Conservation (phyloP, 53 echinoderm and acorn worm genomes). For the Holothuria leucospilota region DNA sequence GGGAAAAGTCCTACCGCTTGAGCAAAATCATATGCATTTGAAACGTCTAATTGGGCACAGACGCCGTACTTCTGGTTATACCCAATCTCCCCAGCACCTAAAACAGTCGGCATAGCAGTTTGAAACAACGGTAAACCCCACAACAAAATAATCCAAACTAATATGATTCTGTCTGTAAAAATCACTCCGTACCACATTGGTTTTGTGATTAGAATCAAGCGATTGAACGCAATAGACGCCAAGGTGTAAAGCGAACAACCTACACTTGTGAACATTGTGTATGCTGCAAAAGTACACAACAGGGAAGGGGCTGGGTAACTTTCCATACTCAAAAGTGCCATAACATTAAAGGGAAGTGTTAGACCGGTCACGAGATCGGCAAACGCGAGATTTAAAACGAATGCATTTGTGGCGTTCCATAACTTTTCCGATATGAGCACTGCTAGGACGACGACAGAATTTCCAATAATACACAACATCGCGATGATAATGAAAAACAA, state of each 20-base stretch:
- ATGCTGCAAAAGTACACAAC: slow-evolving; percentile 52
- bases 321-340: slow-evolving; percentile 50
- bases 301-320: slow-evolving; percentile 28
- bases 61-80: slow-evolving; percentile 67
- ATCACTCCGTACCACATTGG: slow-evolving; percentile 49
- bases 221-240: slow-evolving; percentile 59
- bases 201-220: slow-evolving; percentile 57
- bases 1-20: slow-evolving; percentile 65
- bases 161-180: slow-evolving; percentile 22
- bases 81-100: slow-evolving; percentile 64
- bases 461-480: slow-evolving; percentile 58
- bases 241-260: slow-evolving; percentile 62
- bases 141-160: slow-evolving; percentile 30
- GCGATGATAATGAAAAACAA: slow-evolving; percentile 50
- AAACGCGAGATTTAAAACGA: slow-evolving; percentile 67
- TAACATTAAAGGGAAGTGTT: slow-evolving; percentile 47
- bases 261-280: slow-evolving; percentile 49
- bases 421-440: slow-evolving; percentile 68
- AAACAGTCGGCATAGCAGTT: slow-evolving; percentile 45
- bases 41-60: slow-evolving; percentile 55
- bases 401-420: slow-evolving; percentile 70
- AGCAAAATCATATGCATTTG: slow-evolving; percentile 64
- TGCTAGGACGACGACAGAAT: slow-evolving; percentile 68
- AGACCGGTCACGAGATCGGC: slow-evolving; percentile 71
- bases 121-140: slow-evolving; percentile 55